Evolutionary conservation across 2,113 vertebrate genomes (phyloP).

Genomic region (Litocranius walleri): DNA sequence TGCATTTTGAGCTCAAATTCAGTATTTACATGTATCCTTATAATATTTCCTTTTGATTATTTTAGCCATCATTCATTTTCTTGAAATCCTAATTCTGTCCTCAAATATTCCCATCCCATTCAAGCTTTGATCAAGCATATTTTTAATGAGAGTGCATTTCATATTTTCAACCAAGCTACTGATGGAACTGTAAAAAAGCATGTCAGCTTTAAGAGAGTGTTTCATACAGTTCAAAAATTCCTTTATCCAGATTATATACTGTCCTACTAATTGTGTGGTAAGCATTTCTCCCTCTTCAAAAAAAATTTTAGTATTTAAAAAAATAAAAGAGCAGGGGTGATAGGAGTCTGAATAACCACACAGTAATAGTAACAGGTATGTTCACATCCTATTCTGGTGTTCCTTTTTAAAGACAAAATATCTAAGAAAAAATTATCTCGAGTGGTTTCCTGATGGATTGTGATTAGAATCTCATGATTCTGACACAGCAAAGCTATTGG

Average conservation of each 20-base stretch:
- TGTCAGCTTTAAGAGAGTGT: background rate
- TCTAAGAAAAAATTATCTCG: background rate
- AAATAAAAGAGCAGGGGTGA: background rate
- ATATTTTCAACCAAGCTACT: background rate
- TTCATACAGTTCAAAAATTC: background rate
- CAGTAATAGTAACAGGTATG: background rate
- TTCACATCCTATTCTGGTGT: background rate
- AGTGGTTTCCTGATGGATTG: background rate
- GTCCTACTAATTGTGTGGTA: background rate
- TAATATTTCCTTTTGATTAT: conserved; percentile 6
- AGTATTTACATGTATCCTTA: background rate
- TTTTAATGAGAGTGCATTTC: background rate
- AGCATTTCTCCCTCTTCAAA: background rate
- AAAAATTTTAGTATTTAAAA: background rate
- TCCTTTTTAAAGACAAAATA: background rate
- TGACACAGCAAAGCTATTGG: background rate
- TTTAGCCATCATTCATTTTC: background rate
- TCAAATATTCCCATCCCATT: background rate
- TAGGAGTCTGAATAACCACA: background rate
- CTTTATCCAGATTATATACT: background rate
- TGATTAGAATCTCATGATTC: background rate
- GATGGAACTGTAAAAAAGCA: background rate
- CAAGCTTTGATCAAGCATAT: background rate
- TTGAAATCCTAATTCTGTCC: background rate
- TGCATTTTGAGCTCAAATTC: background rate